Evolutionary conservation across 1,140 invertebrate genomes (phyloP).

Genomic region (Drosophila pachea): DNA sequence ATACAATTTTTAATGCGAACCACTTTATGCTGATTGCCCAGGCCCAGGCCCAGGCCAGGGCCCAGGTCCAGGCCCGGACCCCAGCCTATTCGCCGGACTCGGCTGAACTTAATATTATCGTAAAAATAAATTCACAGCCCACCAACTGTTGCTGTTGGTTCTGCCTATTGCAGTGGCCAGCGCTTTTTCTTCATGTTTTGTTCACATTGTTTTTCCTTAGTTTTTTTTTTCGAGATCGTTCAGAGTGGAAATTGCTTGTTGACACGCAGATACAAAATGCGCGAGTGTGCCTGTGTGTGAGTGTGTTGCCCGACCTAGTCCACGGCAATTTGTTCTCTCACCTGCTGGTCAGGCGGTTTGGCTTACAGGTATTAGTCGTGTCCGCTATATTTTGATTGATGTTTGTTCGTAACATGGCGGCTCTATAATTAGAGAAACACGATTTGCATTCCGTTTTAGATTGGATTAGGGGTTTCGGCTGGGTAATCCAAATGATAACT

Average conservation of each 20-base stretch:
- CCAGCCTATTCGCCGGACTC: conserved; percentile 23
- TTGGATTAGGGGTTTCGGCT: conserved; percentile 57
- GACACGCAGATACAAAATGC: conserved; percentile 56
- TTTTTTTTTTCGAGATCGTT: conserved; percentile 42
- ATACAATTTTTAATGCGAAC: conserved; percentile 72
- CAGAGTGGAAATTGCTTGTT: conserved; percentile 71
- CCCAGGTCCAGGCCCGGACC: conserved; percentile 50
- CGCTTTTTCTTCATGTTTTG: conserved; percentile 37
- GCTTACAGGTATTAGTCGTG: conserved; percentile 2
- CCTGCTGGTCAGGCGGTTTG: conserved; percentile 42
- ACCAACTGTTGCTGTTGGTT: conserved; percentile 58
- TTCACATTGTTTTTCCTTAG: neutral
- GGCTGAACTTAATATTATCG: conserved; percentile 69
- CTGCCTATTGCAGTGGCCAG: conserved; percentile 39
- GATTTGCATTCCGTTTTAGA: conserved; percentile 68
- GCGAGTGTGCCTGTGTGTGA: neutral
- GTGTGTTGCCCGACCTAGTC: conserved; percentile 64
- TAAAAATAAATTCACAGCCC: conserved; percentile 63
- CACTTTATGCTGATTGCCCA: conserved; percentile 75
- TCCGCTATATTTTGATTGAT: conserved; percentile 63
- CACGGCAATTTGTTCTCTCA: conserved; percentile 69
- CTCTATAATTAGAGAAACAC: conserved; percentile 59
- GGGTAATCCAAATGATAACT: conserved; percentile 56
- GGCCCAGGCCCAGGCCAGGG: conserved; percentile 10
- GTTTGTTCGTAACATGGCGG: conserved; percentile 48